Evolutionary conservation across 1,140 invertebrate genomes (phyloP).

Genomic region (Zaprionus gabonicus): DNA sequence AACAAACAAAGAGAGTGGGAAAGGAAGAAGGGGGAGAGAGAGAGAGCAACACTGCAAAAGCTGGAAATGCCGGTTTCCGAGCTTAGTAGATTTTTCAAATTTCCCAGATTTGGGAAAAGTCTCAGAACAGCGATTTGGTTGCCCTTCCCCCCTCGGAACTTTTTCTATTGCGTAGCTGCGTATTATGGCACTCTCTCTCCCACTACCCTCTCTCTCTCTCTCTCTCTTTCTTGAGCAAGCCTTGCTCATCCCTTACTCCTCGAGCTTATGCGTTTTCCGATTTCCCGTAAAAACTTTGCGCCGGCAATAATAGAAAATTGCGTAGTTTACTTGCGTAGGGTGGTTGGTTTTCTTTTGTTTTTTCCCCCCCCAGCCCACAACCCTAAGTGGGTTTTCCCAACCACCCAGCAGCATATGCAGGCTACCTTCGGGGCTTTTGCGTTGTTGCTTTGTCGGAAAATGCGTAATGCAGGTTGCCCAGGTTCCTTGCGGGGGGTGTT

Average conservation of each 20-base stretch:
- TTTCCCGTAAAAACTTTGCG: constrained; percentile 37
- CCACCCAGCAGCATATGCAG: constrained; percentile 34
- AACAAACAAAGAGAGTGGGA: constrained; percentile 29
- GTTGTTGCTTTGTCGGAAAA: constrained; percentile 39
- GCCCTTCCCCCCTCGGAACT: background rate
- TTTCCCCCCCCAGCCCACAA: background rate
- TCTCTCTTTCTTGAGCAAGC: constrained; percentile 1
- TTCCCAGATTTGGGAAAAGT: constrained; percentile 30
- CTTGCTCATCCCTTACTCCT: constrained; percentile 13
- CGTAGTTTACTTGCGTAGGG: constrained; percentile 55
- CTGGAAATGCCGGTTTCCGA: constrained; percentile 57
- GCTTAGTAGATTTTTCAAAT: constrained; percentile 38
- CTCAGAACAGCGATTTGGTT: background rate
- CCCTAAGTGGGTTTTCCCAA: constrained; percentile 51
- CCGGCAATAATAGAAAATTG: constrained; percentile 71
- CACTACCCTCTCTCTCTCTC: background rate
- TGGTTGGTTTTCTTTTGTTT: constrained; percentile 41
- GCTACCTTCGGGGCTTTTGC: constrained; percentile 46
- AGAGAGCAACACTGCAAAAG: background rate
- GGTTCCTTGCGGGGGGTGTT: background rate
- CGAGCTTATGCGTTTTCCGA: constrained; percentile 41
- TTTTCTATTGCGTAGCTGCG: constrained; percentile 35
- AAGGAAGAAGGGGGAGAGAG: background rate
- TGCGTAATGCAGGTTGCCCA: constrained; percentile 46
- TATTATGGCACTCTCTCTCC: constrained; percentile 15